A percentile compares a stretch with the other conserved stretches of the same genome.
Conservation (phyloP, 1,140 invertebrate genomes). For the Coenobita brevimanus region DNA sequence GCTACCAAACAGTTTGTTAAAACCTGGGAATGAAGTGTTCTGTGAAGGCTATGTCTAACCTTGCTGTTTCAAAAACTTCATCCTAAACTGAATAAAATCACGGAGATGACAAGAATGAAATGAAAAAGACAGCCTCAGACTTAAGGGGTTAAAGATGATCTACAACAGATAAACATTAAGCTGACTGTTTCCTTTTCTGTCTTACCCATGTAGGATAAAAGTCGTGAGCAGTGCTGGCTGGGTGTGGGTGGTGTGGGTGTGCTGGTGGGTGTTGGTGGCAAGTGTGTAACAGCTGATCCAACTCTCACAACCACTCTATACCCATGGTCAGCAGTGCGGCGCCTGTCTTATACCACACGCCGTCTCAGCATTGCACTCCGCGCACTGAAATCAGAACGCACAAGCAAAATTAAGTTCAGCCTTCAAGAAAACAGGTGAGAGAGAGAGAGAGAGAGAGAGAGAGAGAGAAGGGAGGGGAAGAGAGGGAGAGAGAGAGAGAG, state of each 20-base stretch:
- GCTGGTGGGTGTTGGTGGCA: slow-evolving; percentile 1
- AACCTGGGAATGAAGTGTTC: too few species aligned
- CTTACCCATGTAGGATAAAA: not conserved
- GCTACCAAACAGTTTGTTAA: too few species aligned
- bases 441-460: slow-evolving; percentile 26
- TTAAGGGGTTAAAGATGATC: not conserved
- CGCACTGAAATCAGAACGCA: not conserved
- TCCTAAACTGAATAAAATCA: too few species aligned
- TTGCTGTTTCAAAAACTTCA: too few species aligned
- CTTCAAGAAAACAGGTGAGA: too few species aligned
- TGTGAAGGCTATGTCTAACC: too few species aligned
- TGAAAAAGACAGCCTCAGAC: too few species aligned
- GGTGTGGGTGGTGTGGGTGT: slow-evolving; percentile 39
- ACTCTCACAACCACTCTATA: not conserved
- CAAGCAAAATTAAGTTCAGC: slow-evolving; percentile 43
- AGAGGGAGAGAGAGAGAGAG: not conserved
- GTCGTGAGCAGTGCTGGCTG: slow-evolving; percentile 50
- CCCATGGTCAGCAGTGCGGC: slow-evolving; percentile 19
- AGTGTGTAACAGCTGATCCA: slow-evolving; percentile 3
- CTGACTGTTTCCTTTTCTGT: not conserved
- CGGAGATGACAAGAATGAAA: too few species aligned
- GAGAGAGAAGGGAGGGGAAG: not conserved
- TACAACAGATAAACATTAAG: too few species aligned
- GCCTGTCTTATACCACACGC: slow-evolving; percentile 42
- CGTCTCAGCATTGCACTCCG: slow-evolving; percentile 32